Evolutionary conservation across 2,797 vertebrate species (phyloP), one percentile per base, ranked within the genome.

Genomic region (Pangasius sanitwongsei): DNA sequence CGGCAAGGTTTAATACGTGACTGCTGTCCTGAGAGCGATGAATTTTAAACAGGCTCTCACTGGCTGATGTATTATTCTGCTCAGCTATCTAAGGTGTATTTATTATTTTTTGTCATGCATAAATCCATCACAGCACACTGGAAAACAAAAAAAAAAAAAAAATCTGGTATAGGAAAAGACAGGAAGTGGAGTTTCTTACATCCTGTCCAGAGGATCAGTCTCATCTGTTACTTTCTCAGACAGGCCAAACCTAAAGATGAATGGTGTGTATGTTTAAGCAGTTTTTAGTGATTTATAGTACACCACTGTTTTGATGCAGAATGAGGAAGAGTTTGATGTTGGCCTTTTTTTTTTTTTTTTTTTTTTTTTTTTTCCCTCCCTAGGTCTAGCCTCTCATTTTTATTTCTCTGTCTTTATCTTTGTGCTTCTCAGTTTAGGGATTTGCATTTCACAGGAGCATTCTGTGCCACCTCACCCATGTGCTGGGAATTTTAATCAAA

Each of bases 371-470:
- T 3, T 3, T 37, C 2, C 2, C 20, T 18, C 18, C 61, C 8
- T 2, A 6, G 28, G 34, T 78, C 48, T 69, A 6, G 4, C 28
- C 75, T 34, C 48, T 80, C 9, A 44, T 34, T 34, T 75, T 61
- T 59, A 18, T 63, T 41, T 80, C 37, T 65, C 20, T 78, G 9
- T 20, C 44, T 77, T 8, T 86, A 78, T 82, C 75, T 59, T 48
- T 12, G 55, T 65, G 55, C 25, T 57, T 41, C 88, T 75, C 85
- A 84, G 86, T 90, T 92, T 89, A 91, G 81, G 82, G 70, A 96
- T 96, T 96, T 95, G 95, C 95, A 96, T 96, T 95, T 96, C 95
- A 94, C 93, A 94, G 93, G 92, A 92, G 93, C 92, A 88, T 94
- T 91, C 91, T 92, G 91, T 93, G 94, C 94, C 93, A 94, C 94